A percentile compares a stretch with the other conserved stretches of the same genome.
phyloP scores from a whole-genome alignment of 2,113 vertebrate genomes.

The Onychostruthus taczanowskii region DNA sequence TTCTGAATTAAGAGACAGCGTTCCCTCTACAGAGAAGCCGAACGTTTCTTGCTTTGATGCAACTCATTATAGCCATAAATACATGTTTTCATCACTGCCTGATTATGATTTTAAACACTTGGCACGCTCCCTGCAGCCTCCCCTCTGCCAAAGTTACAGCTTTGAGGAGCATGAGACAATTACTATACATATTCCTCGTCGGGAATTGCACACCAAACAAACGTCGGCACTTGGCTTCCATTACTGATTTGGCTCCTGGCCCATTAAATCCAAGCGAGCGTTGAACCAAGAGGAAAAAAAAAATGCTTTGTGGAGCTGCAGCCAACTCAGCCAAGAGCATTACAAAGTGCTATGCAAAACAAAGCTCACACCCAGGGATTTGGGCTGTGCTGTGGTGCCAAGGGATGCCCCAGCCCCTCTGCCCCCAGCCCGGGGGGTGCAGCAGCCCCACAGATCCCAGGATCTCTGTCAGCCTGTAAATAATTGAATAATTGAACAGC shows the following conservation, averaged over 20 bases:
- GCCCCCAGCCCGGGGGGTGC: not conserved
- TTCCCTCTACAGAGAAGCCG: not conserved
- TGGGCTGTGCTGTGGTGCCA: not conserved
- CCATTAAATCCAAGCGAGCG: conserved; percentile 7
- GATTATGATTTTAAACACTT: conserved; percentile 55
- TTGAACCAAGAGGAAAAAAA: conserved; percentile 31
- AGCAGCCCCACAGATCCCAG: not conserved
- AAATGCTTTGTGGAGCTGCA: conserved; percentile 34
- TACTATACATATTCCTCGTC: conserved; percentile 1
- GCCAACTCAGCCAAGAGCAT: conserved; percentile 56
- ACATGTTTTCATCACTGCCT: conserved; percentile 25
- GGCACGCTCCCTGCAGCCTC: conserved; percentile 1
- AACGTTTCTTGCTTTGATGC: conserved; percentile 27
- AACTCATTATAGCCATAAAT: conserved; percentile 35
- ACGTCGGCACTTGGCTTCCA: conserved; percentile 46
- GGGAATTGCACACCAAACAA: conserved; percentile 25
- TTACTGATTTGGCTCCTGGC: conserved; percentile 43
- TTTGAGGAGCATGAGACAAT: conserved; percentile 62
- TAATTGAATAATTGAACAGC: not conserved
- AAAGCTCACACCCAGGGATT: conserved; percentile 25
- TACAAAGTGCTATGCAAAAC: conserved; percentile 64
- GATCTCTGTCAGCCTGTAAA: not conserved
- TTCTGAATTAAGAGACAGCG: not conserved
- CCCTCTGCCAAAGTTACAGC: conserved; percentile 36
- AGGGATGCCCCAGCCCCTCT: not conserved